A percentile compares a stretch with the other conserved stretches of the same genome.
Conservation (phyloP, 2,888 invertebrate genomes). For the Lithophane semibrunnea region DNA sequence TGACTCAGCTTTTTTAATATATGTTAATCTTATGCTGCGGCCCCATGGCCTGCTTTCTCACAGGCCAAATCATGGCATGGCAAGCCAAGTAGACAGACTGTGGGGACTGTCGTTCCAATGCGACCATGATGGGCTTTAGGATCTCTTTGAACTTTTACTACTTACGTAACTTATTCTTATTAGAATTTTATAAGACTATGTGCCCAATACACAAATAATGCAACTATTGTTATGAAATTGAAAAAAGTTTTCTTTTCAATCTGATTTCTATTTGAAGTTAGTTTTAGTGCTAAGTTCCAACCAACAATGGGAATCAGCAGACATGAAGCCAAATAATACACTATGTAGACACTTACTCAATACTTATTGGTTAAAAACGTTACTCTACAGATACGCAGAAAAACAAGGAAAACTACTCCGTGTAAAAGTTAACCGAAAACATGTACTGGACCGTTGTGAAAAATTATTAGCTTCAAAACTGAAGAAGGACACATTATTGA, state of each 20-base stretch:
- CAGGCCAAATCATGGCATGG: too few species aligned
- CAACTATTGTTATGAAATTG: neutral
- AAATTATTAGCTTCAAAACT: conserved; percentile 81
- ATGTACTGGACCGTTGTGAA: conserved; percentile 90
- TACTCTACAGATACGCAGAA: conserved; percentile 90
- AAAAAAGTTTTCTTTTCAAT: neutral
- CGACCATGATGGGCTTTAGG: neutral
- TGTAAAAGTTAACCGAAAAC: conserved; percentile 90
- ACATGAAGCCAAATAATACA: neutral
- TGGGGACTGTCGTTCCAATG: too few species aligned
- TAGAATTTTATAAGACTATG: neutral
- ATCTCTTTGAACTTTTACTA: neutral
- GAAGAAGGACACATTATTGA: conserved; percentile 82
- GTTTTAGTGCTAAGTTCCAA: too few species aligned
- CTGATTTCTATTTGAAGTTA: neutral
- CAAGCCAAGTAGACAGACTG: too few species aligned
- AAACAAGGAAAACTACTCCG: conserved; percentile 91
- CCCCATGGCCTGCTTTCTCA: too few species aligned
- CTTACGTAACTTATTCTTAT: neutral
- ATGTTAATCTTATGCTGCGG: neutral
- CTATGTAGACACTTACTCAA: neutral
- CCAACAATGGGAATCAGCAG: too few species aligned
- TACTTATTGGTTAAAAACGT: neutral
- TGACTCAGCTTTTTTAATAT: conserved; percentile 49
- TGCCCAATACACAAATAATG: too few species aligned